Percentiles rank a stretch among this genome's conserved stretches.
Evolutionary conservation across 1,140 invertebrate genomes (phyloP).

Genomic region (Trichonephila inaurata): DNA sequence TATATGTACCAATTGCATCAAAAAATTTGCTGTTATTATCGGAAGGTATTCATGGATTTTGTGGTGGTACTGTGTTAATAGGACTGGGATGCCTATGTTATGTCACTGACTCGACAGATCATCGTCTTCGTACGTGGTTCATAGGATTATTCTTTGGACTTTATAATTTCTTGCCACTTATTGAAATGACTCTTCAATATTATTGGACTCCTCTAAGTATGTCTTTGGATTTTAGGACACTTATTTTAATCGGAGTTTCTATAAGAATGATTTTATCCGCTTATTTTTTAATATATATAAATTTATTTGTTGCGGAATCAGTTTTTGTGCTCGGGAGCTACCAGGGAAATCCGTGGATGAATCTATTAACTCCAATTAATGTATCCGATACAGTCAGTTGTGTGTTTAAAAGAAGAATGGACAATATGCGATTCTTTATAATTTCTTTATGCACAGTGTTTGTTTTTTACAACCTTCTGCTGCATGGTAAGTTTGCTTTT

Average conservation of each 20-base stretch:
- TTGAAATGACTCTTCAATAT: constrained; percentile 35
- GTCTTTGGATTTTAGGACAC: not conserved
- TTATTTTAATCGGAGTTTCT: not conserved
- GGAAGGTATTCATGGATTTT: constrained; percentile 49
- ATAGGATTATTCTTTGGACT: constrained; percentile 37
- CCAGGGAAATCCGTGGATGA: constrained; percentile 46
- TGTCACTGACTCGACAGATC: constrained; percentile 56
- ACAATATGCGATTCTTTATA: constrained; percentile 58
- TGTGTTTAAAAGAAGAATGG: constrained; percentile 52
- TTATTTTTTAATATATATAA: constrained; percentile 48
- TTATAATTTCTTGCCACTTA: not conserved
- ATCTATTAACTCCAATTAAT: constrained; percentile 60
- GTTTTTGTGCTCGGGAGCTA: constrained; percentile 56
- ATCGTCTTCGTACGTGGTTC: constrained; percentile 32
- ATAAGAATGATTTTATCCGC: not conserved
- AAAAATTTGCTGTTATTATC: not conserved
- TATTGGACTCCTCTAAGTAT: constrained; percentile 4
- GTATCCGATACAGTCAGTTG: constrained; percentile 52
- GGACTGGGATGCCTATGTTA: constrained; percentile 45
- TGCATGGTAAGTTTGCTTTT: constrained; percentile 43
- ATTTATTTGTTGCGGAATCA: constrained; percentile 31
- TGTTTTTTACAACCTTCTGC: not conserved
- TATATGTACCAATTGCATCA: not conserved
- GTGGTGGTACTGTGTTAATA: constrained; percentile 15
- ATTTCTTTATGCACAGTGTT: constrained; percentile 13